Percentiles rank a stretch among this genome's conserved stretches.
Conservation (phyloP, 2,888 invertebrate genomes). For the Ariolimax columbianus region DNA sequence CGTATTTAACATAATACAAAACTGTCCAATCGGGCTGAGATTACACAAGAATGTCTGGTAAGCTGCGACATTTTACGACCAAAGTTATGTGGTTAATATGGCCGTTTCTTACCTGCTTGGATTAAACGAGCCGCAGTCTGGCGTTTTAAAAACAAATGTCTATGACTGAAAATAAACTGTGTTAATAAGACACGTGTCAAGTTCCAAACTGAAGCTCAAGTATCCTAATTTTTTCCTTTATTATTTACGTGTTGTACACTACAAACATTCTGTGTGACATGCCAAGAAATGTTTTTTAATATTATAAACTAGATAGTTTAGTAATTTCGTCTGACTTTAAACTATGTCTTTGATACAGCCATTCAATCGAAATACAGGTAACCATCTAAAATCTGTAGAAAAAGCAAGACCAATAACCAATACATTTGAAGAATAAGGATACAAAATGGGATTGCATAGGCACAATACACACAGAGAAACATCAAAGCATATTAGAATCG, state of each 20-base stretch:
- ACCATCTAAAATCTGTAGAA: too few species aligned
- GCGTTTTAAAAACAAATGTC: background rate
- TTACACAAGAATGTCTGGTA: background rate
- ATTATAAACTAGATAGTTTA: background rate
- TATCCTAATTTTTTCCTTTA: background rate
- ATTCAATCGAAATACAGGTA: too few species aligned
- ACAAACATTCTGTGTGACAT: background rate
- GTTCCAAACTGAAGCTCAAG: background rate
- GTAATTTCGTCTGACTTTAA: background rate
- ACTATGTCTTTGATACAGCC: too few species aligned
- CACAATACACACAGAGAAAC: too few species aligned
- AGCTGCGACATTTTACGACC: background rate
- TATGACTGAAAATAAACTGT: background rate
- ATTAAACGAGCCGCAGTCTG: background rate
- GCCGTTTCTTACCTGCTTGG: slow-evolving; percentile 3
- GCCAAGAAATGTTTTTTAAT: background rate
- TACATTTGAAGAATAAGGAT: too few species aligned
- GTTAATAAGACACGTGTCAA: slow-evolving; percentile 1
- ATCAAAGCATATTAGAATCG: too few species aligned
- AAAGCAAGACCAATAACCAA: too few species aligned
- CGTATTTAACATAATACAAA: background rate
- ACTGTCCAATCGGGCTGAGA: background rate
- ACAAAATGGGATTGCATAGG: too few species aligned
- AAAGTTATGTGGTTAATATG: background rate
- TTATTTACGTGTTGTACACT: background rate